Evolutionary conservation across 2,113 vertebrate genomes (phyloP).

Genomic region (Hystrix brachyura): DNA sequence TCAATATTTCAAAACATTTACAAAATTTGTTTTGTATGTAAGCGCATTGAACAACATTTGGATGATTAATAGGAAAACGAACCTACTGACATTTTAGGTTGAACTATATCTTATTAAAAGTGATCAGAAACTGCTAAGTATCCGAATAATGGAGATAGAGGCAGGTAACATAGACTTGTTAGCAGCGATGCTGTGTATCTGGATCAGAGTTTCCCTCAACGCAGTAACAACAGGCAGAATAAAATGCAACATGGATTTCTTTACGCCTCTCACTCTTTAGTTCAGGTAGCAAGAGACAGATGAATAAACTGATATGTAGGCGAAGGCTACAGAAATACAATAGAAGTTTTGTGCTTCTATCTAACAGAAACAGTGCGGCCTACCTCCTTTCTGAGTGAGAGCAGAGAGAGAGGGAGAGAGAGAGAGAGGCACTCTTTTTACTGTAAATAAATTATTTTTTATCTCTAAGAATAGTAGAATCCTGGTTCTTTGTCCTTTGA

Average conservation of each 20-base stretch:
- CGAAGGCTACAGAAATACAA: neutral
- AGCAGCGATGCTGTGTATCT: neutral
- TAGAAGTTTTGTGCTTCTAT: neutral
- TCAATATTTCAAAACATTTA: neutral
- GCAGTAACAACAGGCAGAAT: neutral
- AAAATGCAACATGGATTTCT: neutral
- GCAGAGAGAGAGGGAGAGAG: neutral
- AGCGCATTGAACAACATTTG: neutral
- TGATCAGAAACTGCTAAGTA: neutral
- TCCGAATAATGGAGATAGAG: neutral
- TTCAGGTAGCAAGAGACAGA: neutral
- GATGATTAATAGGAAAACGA: neutral
- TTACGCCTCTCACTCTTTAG: no score
- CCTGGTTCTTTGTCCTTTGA: neutral
- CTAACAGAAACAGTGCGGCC: accelerated
- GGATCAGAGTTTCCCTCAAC: neutral
- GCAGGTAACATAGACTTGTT: neutral
- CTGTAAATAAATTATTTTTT: neutral
- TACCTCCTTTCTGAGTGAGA: neutral
- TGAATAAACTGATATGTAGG: neutral
- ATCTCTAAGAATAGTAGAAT: neutral
- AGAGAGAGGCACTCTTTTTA: neutral
- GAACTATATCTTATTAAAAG: neutral
- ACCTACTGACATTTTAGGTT: neutral
- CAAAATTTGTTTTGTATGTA: neutral